phyloP scores from a whole-genome alignment of 1,140 invertebrate species.

The Eubasilissa regina region DNA sequence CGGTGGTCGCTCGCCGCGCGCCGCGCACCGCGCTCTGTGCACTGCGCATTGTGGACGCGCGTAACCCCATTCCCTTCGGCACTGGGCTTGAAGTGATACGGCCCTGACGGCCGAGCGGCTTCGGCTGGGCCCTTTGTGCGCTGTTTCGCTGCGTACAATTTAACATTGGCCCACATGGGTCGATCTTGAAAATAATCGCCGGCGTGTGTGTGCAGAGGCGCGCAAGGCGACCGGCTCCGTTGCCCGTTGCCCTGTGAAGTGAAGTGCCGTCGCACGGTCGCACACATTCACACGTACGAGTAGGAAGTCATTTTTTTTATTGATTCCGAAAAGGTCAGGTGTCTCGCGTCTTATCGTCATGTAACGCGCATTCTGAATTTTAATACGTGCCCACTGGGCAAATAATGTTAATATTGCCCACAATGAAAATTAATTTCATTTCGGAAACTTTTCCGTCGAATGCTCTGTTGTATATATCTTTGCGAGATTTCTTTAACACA shows the following conservation, averaged over 20 bases:
- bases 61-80: slow-evolving; percentile 21
- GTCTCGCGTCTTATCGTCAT: slow-evolving; percentile 8
- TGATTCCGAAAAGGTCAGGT: slow-evolving; percentile 24
- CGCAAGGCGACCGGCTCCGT: not conserved
- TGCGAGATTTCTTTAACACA: too few relatives aligned
- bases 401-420: too few relatives aligned
- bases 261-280: slow-evolving; percentile 7
- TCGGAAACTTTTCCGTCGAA: too few relatives aligned
- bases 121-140: slow-evolving; percentile 53
- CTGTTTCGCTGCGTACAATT: slow-evolving; percentile 19
- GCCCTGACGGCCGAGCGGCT: slow-evolving; percentile 41
- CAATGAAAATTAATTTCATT: too few relatives aligned
- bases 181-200: slow-evolving; percentile 49
- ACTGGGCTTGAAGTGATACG: slow-evolving; percentile 8
- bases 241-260: slow-evolving; percentile 8
- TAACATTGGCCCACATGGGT: slow-evolving; percentile 55
- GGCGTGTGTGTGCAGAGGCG: slow-evolving; percentile 19
- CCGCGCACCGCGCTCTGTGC: too few relatives aligned
- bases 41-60: too few relatives aligned
- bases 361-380: too few relatives aligned
- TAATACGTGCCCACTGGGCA: too few relatives aligned
- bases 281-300: slow-evolving; percentile 10
- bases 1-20: too few relatives aligned
- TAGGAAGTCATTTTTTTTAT: not conserved
- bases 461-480: too few relatives aligned